These are phyloP conservation scores for Pycnonotus jocosus DNA, from an alignment of 2,113 vertebrate species.

Conservation along the genomic window DNA sequence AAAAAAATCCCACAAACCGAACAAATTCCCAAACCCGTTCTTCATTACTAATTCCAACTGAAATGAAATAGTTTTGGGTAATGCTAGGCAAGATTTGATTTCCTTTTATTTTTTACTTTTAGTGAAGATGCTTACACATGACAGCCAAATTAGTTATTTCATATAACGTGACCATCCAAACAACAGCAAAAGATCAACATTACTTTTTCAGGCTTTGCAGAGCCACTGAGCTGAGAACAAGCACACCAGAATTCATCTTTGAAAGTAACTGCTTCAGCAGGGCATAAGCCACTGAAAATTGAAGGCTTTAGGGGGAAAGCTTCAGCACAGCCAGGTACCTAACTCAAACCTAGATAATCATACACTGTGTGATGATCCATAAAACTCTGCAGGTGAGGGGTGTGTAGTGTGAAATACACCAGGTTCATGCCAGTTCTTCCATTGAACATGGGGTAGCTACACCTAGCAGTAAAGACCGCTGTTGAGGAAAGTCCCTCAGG, in stretches of 20 bases:
- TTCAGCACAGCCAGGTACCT: neutral
- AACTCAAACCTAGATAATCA: neutral
- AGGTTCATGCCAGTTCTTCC: neutral
- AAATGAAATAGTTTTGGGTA: neutral
- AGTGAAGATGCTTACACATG: neutral
- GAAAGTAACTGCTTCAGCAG: neutral
- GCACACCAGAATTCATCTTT: neutral
- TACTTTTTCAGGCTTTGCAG: neutral
- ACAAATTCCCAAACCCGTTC: neutral
- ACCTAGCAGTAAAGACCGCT: neutral
- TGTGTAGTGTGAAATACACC: neutral
- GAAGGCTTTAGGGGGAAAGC: neutral
- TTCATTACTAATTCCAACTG: neutral
- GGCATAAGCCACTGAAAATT: conserved; percentile 6
- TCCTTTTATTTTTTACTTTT: neutral
- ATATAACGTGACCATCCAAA: neutral
- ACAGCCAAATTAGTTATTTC: neutral
- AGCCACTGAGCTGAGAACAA: neutral
- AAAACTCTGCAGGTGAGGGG: neutral
- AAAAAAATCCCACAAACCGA: neutral
- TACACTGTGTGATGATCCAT: neutral
- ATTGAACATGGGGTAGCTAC: accelerated
- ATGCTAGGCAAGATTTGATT: neutral
- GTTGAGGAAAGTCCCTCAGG: neutral
- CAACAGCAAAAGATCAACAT: neutral